Evolutionary conservation across 2,888 invertebrate species (phyloP).

Genomic region (Asteroscopus sphinx): DNA sequence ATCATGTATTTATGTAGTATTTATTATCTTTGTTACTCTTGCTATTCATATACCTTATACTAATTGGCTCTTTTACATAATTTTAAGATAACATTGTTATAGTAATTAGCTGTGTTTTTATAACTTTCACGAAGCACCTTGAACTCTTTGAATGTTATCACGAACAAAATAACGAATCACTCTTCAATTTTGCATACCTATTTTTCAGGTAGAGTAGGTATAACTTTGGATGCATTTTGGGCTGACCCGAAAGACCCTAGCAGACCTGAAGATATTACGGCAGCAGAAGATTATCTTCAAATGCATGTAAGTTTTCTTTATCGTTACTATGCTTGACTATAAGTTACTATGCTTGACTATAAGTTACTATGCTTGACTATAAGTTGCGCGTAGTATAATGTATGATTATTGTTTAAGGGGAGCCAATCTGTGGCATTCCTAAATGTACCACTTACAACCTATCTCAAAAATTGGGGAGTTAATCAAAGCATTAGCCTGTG

Average conservation of each 20-base stretch:
- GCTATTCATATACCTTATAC: not conserved
- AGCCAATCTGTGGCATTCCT: no score
- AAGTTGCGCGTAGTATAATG: no score
- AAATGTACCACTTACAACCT: no score
- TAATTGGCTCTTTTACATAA: not conserved
- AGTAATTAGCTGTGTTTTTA: conserved; percentile 26
- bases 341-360: no score
- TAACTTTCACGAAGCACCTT: conserved; percentile 13
- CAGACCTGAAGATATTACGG: conserved; percentile 82
- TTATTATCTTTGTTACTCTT: not conserved
- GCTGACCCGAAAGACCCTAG: conserved; percentile 85
- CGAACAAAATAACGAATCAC: no score
- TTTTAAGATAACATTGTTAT: conserved; percentile 22
- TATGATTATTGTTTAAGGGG: no score
- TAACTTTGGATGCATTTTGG: conserved; percentile 89
- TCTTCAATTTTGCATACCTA: no score
- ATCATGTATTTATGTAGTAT: conserved; percentile 9
- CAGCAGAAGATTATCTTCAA: conserved; percentile 88
- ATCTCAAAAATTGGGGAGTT: no score
- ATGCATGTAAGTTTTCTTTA: conserved; percentile 83
- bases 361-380: no score
- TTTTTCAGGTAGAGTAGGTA: conserved; percentile 88
- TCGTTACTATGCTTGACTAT: not conserved
- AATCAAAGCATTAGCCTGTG: no score
- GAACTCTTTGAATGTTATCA: not conserved